Evolutionary conservation across 2,797 vertebrate species (phyloP), one percentile per base, ranked within the genome.

Genomic region (Diglossa cyanea): DNA sequence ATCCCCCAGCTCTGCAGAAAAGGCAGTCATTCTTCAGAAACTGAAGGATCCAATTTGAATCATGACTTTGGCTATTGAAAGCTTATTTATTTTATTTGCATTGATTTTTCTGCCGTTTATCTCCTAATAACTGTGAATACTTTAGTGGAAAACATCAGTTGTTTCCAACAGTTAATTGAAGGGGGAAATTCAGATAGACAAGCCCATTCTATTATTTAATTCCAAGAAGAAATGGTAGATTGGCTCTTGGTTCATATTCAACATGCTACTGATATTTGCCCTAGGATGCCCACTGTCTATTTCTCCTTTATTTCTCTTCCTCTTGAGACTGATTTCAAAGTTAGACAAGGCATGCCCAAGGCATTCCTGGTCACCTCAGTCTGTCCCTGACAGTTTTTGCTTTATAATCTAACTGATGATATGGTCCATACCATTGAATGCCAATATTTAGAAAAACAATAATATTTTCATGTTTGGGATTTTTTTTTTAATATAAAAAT

Each of bases 371-470:
- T 73, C 23, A 48, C 10, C 17, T 54, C 24, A 7, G 17, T 23
- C 6, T 51, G 21, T 55, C 33, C 15, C 16, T 51, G n/a, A 50
- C 9, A 39, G 21, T 13, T 76, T 76, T 83, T 93, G 28, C 11
- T 73, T 85, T 71, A 28, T 48, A 40, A 16, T 66, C 8, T 47
- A 57, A 17, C 6, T 62, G 6, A 28, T 62, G 47, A 66, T 39
- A 17, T 26, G 8, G 16, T 82, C 17, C 8, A 24, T 35, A 17
- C 6, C 16, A 53, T 0, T 50, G 16, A 85, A 72, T 45, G 25
- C 2, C 13, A 42, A 2, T 33, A 23, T 10, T 45, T 45, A 10
- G 3, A 1, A 5, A 37, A n/a, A 11, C 40, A 40, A 40, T 17
- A 17, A 8, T 23, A 10, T 20, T 48, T 62, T 61, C 14, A 8